These are phyloP conservation scores for Baryphthengus martii DNA, from an alignment of 2,113 vertebrate species.

Conservation along the genomic window DNA sequence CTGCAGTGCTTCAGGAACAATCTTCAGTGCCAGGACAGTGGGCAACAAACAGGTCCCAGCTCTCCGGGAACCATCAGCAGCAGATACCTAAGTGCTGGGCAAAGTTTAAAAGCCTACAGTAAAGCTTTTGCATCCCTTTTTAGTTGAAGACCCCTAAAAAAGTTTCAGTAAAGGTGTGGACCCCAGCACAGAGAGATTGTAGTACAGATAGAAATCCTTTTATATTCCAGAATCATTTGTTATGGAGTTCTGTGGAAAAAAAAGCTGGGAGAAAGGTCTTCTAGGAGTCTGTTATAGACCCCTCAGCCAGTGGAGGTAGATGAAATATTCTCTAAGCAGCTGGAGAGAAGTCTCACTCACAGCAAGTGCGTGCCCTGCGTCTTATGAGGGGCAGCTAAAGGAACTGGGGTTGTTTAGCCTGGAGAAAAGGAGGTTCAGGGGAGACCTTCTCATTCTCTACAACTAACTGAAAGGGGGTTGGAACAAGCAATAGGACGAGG, in stretches of 20 bases:
- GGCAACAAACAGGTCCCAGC: background rate
- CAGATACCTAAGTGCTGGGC: rapidly evolving
- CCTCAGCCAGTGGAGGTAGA: background rate
- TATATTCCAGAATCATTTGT: background rate
- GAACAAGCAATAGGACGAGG: background rate
- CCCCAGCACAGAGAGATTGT: rapidly evolving
- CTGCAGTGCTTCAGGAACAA: background rate
- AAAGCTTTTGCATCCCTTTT: background rate
- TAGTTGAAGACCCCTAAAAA: background rate
- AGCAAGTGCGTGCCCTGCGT: background rate
- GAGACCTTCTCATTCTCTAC: background rate
- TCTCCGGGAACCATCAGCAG: background rate
- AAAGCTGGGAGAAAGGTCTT: background rate
- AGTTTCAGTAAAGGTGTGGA: rapidly evolving
- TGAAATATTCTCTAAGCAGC: too few species aligned
- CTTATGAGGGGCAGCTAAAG: background rate
- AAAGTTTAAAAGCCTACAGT: background rate
- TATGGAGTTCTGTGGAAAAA: background rate
- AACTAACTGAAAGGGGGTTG: background rate
- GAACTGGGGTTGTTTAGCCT: background rate
- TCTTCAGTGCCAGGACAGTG: rapidly evolving
- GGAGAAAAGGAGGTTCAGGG: background rate
- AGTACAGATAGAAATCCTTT: background rate
- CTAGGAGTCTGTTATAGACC: background rate
- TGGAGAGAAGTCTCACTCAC: too few species aligned